Percentiles rank a stretch among this genome's conserved stretches.
Evolutionary conservation across 2,113 vertebrate species (phyloP).

Genomic region (Neodon shergylaensis): DNA sequence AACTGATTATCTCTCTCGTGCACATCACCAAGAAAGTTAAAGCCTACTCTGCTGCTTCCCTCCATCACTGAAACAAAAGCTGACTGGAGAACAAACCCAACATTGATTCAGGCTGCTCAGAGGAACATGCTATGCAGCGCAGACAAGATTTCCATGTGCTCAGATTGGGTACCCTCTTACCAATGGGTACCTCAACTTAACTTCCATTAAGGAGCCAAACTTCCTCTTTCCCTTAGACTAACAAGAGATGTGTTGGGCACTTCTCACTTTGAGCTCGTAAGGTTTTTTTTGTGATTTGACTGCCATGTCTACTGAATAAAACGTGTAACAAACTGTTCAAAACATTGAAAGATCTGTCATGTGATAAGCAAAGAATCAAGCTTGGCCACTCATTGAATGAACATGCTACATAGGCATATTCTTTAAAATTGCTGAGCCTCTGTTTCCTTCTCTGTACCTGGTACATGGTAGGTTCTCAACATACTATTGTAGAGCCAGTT

Average conservation of each 20-base stretch:
- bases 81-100: neutral
- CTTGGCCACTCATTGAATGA: neutral
- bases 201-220: constrained; percentile 24
- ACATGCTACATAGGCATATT: neutral
- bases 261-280: neutral
- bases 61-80: neutral
- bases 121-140: neutral
- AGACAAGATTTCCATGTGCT: neutral
- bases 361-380: neutral
- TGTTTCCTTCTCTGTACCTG: neutral
- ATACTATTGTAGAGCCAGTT: neutral
- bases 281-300: neutral
- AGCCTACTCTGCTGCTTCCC: neutral
- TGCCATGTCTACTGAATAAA: neutral
- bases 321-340: constrained; percentile 25
- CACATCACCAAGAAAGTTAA: constrained; percentile 35
- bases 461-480: neutral
- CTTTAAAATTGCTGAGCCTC: neutral
- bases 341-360: constrained; percentile 21
- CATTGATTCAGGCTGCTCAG: neutral
- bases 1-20: neutral
- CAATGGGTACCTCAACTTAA: neutral
- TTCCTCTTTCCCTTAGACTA: neutral
- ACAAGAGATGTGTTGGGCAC: neutral
- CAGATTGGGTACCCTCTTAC: neutral